phyloP scores from a whole-genome alignment of 2,113 vertebrate species.

The Anolis sagrei region DNA sequence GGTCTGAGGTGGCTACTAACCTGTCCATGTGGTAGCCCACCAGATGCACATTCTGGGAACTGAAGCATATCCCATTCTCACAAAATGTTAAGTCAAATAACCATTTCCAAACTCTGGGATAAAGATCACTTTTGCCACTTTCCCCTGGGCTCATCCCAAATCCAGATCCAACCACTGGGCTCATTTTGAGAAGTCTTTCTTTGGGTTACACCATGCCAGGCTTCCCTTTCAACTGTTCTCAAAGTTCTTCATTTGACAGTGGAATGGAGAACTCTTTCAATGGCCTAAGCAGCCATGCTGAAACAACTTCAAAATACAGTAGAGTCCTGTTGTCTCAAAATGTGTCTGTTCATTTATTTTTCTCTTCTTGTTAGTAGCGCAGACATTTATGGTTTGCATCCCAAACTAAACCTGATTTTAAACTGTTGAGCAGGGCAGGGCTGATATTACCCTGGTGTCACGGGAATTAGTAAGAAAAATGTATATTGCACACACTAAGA shows the following conservation, averaged over 20 bases:
- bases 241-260: slow-evolving; percentile 45
- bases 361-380: slow-evolving; percentile 71
- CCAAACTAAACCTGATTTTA: slow-evolving; percentile 72
- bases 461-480: slow-evolving; percentile 80
- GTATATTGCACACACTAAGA: slow-evolving; percentile 77
- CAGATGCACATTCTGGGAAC: neutral
- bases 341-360: slow-evolving; percentile 17
- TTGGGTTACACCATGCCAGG: neutral
- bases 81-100: slow-evolving; percentile 26
- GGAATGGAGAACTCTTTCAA: neutral
- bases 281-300: slow-evolving; percentile 4
- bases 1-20: slow-evolving; percentile 41
- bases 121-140: slow-evolving; percentile 29
- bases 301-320: slow-evolving; percentile 47
- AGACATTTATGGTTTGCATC: slow-evolving; percentile 64
- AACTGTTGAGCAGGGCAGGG: slow-evolving; percentile 67
- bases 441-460: slow-evolving; percentile 76
- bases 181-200: slow-evolving; percentile 23
- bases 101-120: slow-evolving; percentile 40
- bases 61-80: neutral
- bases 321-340: slow-evolving; percentile 53
- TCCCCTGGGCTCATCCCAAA: slow-evolving; percentile 24
- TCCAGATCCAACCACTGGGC: slow-evolving; percentile 36
- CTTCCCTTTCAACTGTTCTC: slow-evolving; percentile 5
- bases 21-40: slow-evolving; percentile 26